Evolutionary conservation across 92 coral and sea anemone genomes (phyloP).

Genomic region (Phenganax subtilis): DNA sequence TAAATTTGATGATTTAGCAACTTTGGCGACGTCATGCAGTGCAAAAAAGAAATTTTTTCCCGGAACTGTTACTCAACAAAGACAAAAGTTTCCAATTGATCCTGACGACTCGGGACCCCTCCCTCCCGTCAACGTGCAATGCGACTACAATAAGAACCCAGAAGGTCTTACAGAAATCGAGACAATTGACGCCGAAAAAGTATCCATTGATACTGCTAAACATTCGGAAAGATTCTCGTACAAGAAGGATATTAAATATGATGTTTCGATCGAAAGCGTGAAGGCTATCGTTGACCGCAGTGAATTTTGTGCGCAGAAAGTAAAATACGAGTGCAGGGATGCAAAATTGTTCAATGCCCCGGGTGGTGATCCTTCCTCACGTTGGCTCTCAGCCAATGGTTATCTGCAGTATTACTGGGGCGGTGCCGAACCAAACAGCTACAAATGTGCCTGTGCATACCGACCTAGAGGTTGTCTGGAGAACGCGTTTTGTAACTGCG

Average conservation of each 20-base stretch:
- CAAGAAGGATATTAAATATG: conserved; percentile 28
- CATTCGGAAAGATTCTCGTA: conserved; percentile 20
- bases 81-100: background rate
- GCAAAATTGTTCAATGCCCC: conserved; percentile 29
- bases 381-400: conserved; percentile 39
- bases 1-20: conserved; percentile 9
- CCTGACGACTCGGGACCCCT: conserved; percentile 41
- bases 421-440: conserved; percentile 23
- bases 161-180: conserved; percentile 29
- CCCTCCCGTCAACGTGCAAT: conserved; percentile 8
- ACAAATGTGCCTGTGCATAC: conserved; percentile 37
- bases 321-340: conserved; percentile 27
- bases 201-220: background rate
- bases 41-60: background rate
- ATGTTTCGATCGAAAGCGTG: conserved; percentile 17
- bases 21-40: conserved; percentile 24
- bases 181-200: background rate
- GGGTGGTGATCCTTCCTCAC: conserved; percentile 18
- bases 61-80: background rate
- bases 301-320: conserved; percentile 14
- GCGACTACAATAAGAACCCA: conserved; percentile 8
- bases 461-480: conserved; percentile 6
- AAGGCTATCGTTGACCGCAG: conserved; percentile 34
- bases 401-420: conserved; percentile 45
- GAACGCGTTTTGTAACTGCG: conserved; percentile 23